Evolutionary conservation across 2,113 vertebrate genomes (phyloP).

Genomic region (Sorex fumeus): DNA sequence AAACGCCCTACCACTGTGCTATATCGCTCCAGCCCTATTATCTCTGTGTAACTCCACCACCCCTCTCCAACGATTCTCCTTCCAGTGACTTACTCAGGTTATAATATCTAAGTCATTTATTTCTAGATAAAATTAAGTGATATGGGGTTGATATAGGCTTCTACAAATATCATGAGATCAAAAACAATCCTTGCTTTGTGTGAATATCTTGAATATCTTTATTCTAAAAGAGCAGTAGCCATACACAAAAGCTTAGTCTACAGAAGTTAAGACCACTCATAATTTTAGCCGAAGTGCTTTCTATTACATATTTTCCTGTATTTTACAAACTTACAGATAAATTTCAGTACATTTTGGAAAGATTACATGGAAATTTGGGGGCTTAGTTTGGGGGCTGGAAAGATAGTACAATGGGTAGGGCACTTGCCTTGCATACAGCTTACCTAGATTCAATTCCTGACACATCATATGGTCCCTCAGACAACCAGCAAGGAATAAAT

Average conservation of each 20-base stretch:
- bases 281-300: not conserved
- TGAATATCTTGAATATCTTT: not conserved
- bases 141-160: not conserved
- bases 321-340: not conserved
- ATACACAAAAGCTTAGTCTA: not conserved
- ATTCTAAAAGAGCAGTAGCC: conserved; percentile 40
- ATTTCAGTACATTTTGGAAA: not conserved
- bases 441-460: too few relatives aligned
- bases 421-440: too few relatives aligned
- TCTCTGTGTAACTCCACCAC: not conserved
- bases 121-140: conserved; percentile 33
- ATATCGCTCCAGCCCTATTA: too few relatives aligned
- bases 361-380: conserved; percentile 22
- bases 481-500: too few relatives aligned
- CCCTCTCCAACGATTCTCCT: too few relatives aligned
- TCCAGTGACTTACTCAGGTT: not conserved
- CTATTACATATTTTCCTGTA: not conserved
- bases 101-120: conserved; percentile 38
- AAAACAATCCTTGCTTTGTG: not conserved
- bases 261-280: conserved; percentile 34
- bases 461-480: too few relatives aligned
- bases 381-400: too few relatives aligned
- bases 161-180: not conserved
- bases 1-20: too few relatives aligned
- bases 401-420: too few relatives aligned